Evolutionary conservation across 2,113 vertebrate species (phyloP).

Genomic region (Semnornis frantzii): DNA sequence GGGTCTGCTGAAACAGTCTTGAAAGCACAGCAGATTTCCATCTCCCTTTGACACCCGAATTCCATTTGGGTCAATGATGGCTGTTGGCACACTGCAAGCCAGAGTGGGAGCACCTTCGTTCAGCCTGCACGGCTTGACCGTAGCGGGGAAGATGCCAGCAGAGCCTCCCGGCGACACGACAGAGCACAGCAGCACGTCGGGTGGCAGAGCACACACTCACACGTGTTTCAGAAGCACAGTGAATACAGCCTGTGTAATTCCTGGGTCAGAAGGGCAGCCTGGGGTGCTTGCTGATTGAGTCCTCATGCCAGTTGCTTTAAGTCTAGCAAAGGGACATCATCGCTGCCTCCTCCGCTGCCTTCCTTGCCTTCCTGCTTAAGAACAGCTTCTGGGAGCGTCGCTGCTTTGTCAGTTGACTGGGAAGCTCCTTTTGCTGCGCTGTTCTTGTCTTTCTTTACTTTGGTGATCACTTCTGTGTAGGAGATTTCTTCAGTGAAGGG

Average conservation of each 20-base stretch:
- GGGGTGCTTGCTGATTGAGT: neutral
- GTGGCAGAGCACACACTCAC: neutral
- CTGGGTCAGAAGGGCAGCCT: neutral
- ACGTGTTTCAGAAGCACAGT: neutral
- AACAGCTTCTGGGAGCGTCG: slow-evolving; percentile 64
- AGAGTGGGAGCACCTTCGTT: neutral
- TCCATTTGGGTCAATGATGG: neutral
- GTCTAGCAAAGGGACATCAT: slow-evolving; percentile 79
- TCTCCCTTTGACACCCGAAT: neutral
- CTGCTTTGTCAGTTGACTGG: slow-evolving; percentile 49
- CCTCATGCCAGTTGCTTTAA: slow-evolving; percentile 87
- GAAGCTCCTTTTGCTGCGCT: slow-evolving; percentile 65
- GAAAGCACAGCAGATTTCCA: neutral
- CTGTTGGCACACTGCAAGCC: neutral
- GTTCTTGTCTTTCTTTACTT: slow-evolving; percentile 82
- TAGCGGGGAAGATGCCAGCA: neutral
- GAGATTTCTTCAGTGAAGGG: slow-evolving; percentile 82
- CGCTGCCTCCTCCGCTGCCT: slow-evolving; percentile 74
- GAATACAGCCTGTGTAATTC: neutral
- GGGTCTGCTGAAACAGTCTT: neutral
- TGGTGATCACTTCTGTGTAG: slow-evolving; percentile 83
- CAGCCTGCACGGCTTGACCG: neutral
- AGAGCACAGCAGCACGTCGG: slow-evolving; percentile 15
- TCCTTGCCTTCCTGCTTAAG: slow-evolving; percentile 78
- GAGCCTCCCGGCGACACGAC: neutral